These are phyloP conservation scores for Graptemys geographica DNA, from an alignment of 2,797 vertebrate genomes.

Conservation along the genomic window DNA sequence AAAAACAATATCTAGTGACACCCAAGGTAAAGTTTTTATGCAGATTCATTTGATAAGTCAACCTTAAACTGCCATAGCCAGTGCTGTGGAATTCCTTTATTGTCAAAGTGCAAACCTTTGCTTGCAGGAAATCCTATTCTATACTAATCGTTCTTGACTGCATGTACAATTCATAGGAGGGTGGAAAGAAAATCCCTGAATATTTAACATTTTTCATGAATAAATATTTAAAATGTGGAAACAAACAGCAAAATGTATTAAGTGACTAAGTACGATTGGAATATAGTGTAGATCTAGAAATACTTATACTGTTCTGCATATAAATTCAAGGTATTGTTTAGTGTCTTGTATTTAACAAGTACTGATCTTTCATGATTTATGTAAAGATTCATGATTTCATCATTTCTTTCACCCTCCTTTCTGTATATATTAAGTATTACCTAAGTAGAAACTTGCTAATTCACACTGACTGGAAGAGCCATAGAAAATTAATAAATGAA, in stretches of 20 bases:
- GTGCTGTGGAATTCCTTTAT: background rate
- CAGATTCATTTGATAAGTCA: background rate
- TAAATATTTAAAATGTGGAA: background rate
- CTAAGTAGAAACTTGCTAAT: background rate
- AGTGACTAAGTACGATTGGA: background rate
- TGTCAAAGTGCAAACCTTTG: background rate
- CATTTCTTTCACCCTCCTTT: background rate
- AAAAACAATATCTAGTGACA: background rate
- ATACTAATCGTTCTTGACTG: fast-evolving
- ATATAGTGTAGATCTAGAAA: background rate
- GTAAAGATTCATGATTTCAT: background rate
- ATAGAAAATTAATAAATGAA: background rate
- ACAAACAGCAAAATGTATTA: background rate
- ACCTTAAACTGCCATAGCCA: background rate
- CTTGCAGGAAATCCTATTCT: background rate
- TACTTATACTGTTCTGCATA: background rate
- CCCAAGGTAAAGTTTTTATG: background rate
- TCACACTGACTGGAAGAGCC: background rate
- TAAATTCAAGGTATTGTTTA: background rate
- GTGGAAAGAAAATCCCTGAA: background rate
- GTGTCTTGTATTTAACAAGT: background rate
- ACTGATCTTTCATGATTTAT: background rate
- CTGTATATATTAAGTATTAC: background rate
- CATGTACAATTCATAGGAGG: background rate
- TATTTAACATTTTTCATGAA: background rate